Evolutionary conservation across 2,113 vertebrate species (phyloP), one percentile per base, ranked within the genome.

Genomic region (Otis tarda): DNA sequence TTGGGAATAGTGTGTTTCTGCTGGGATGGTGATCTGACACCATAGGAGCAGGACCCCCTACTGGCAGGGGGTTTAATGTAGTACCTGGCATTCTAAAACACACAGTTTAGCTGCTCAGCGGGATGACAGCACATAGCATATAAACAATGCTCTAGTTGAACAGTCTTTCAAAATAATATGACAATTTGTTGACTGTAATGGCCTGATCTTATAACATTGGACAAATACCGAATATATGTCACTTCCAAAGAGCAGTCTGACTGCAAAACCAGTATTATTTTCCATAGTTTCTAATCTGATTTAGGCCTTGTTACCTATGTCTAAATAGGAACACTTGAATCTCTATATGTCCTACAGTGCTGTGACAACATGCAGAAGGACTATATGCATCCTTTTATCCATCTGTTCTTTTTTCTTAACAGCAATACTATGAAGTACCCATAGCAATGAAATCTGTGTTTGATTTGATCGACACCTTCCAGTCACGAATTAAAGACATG

Each of bases 381-480:
- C 33, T 87, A 39, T 7, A 17, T 92, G 24, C 35, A 80, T 57
- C 10, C 27, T 87, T 63, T 79, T 31, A 87, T 24, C 9, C 22
- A 49, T 39, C 68, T 79, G 27, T 67, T 49, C 41, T 56, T 75
- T 96, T 96, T 94, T 69, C 81, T 73, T 69, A 84, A 94, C 97
- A 99, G 99, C 99, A 99, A 99, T 98, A 98, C 83, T 99, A 99
- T 56, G 99, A 99, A 97, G 99, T 99, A 74, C 99, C 99, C 43
- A 99, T 99, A 79, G 98, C 98, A 88, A 99, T 99, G 99, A 99
- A 99, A 97, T 98, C 99, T 0, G 98, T 99, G 68, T 99, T 99
- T 55, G 98, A 99, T 96, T 98, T 99, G 96, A 98, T 99, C 2
- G 99, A 99, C 97, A 99, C 99, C 22, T 99, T 99, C 97, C 98